Percentiles rank a stretch among this genome's conserved stretches.
Evolutionary conservation across 2,113 vertebrate genomes (phyloP).

Genomic region (Sinocyclocheilus rhinocerous): DNA sequence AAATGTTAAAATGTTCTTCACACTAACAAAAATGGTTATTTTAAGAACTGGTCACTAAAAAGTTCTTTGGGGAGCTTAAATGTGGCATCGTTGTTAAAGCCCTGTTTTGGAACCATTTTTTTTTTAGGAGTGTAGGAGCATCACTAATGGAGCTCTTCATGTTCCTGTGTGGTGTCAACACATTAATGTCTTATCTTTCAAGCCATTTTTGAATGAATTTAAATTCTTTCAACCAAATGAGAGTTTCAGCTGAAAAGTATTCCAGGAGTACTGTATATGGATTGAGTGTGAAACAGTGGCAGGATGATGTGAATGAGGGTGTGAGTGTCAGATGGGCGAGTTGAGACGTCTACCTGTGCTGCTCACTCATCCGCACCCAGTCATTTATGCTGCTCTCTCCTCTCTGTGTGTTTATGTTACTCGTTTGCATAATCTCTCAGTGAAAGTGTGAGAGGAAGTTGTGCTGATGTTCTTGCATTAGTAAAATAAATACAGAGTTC

Average conservation of each 20-base stretch:
- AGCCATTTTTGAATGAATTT: neutral
- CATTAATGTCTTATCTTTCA: neutral
- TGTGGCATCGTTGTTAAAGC: neutral
- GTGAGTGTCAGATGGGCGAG: slow-evolving; percentile 36
- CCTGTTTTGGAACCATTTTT: too few relatives aligned
- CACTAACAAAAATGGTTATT: neutral
- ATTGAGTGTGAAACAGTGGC: slow-evolving; percentile 27
- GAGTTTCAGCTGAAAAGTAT: neutral
- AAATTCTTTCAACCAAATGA: neutral
- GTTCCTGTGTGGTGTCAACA: neutral
- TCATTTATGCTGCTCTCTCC: slow-evolving; percentile 26
- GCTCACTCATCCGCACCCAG: slow-evolving; percentile 37
- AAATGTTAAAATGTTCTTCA: neutral
- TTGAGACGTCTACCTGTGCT: slow-evolving; percentile 44
- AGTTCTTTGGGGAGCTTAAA: neutral
- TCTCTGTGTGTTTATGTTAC: slow-evolving; percentile 60
- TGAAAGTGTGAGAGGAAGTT: neutral
- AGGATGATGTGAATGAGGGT: slow-evolving; percentile 32
- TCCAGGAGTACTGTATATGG: neutral
- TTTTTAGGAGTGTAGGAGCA: too few relatives aligned
- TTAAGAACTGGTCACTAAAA: neutral
- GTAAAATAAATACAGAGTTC: neutral
- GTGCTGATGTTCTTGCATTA: neutral
- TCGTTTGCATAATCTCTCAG: slow-evolving; percentile 15
- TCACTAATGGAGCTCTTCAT: neutral